phyloP scores from a whole-genome alignment of 2,888 invertebrate genomes.

The Hypena proboscidalis region DNA sequence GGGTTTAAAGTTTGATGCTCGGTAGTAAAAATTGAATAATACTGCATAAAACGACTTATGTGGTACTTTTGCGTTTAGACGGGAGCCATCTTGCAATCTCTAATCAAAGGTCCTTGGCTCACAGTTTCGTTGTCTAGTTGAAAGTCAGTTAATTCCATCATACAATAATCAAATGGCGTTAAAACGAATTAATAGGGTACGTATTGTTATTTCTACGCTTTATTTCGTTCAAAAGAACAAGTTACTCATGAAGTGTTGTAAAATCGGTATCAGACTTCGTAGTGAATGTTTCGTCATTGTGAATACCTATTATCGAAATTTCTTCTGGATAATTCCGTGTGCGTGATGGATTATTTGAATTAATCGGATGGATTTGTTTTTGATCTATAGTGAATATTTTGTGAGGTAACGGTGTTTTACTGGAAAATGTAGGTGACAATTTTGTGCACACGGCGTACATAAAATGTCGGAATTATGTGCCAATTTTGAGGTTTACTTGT shows the following conservation, averaged over 20 bases:
- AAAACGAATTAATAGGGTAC: constrained; percentile 98
- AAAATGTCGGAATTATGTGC: constrained; percentile 86
- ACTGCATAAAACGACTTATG: constrained; percentile 87
- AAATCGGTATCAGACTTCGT: constrained; percentile 76
- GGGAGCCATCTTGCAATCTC: constrained; percentile 95
- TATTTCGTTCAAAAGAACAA: constrained; percentile 56
- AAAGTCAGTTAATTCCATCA: constrained; percentile 90
- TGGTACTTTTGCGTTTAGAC: constrained; percentile 91
- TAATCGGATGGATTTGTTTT: constrained; percentile 33
- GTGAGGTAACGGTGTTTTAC: constrained; percentile 67
- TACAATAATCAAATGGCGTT: constrained; percentile 94
- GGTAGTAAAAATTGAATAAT: constrained; percentile 64
- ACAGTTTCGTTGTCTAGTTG: constrained; percentile 93
- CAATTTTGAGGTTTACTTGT: constrained; percentile 82
- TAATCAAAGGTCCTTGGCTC: constrained; percentile 94
- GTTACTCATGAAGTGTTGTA: constrained; percentile 66
- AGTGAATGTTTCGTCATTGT: constrained; percentile 88
- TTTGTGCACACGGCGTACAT: constrained; percentile 85
- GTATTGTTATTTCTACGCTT: constrained; percentile 73
- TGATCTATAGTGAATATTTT: constrained; percentile 23
- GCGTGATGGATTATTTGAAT: constrained; percentile 58
- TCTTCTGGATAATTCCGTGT: constrained; percentile 82
- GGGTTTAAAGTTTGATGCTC: constrained; percentile 66
- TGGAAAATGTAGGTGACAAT: constrained; percentile 74
- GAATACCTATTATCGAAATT: constrained; percentile 87